Evolutionary conservation across 2,797 vertebrate species (phyloP).

Genomic region (Siniperca undulata): DNA sequence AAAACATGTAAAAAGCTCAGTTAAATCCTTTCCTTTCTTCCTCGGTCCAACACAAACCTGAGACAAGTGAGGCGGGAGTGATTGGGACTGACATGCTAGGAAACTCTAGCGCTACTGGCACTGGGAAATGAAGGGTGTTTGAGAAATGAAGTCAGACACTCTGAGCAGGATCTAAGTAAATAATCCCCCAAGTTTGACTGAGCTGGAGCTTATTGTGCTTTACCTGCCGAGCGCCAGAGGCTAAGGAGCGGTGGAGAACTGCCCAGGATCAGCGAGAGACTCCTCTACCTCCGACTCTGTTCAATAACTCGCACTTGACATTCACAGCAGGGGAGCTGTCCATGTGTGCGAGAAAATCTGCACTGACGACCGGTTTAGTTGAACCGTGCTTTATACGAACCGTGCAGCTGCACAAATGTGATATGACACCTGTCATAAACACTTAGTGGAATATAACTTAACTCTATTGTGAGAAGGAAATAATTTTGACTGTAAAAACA

Average conservation of each 20-base stretch:
- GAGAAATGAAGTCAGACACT: conserved; percentile 76
- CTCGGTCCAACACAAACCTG: conserved; percentile 17
- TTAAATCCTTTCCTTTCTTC: conserved; percentile 30
- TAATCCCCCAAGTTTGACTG: conserved; percentile 71
- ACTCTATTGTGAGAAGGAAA: conserved; percentile 41
- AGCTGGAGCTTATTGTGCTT: conserved; percentile 70
- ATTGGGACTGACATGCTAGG: conserved; percentile 53
- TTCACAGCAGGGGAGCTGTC: conserved; percentile 61
- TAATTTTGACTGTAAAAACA: conserved; percentile 25
- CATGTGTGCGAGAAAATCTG: conserved; percentile 51
- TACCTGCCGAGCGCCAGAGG: conserved; percentile 66
- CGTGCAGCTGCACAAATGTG: conserved; percentile 60
- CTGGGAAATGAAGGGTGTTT: conserved; percentile 56
- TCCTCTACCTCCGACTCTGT: conserved; percentile 47
- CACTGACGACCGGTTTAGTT: conserved; percentile 51
- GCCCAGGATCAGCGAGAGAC: conserved; percentile 59
- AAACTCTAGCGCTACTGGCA: conserved; percentile 14
- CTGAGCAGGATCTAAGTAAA: conserved; percentile 71
- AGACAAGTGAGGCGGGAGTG: conserved; percentile 49
- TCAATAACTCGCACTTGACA: conserved; percentile 72
- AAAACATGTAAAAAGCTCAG: conserved; percentile 11
- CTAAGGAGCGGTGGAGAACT: conserved; percentile 44
- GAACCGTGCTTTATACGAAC: conserved; percentile 37
- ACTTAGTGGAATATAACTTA: conserved; percentile 50
- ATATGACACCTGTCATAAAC: conserved; percentile 72